Conservation (phyloP, 2,888 invertebrate genomes). For the Corythucha ciliata region DNA sequence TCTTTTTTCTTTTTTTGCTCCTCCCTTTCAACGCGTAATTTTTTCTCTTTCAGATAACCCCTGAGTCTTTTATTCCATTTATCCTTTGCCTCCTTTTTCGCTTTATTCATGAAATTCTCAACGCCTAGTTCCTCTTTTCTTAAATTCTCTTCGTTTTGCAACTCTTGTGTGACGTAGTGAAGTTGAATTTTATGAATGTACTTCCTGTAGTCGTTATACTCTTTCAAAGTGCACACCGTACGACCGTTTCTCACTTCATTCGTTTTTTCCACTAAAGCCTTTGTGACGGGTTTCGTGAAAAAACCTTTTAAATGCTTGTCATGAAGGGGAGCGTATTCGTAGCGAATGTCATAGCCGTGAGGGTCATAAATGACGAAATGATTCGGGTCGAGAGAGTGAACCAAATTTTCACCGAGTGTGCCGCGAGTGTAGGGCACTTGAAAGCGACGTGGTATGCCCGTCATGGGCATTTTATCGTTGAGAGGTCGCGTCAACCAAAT, state of each 20-base stretch:
- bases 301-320: slow-evolving; percentile 18
- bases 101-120: slow-evolving; percentile 7
- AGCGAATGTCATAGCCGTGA: neutral
- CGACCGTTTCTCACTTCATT: slow-evolving; percentile 13
- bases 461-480: slow-evolving; percentile 21
- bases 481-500: slow-evolving; percentile 16
- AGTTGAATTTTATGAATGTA: slow-evolving; percentile 13
- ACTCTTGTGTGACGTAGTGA: slow-evolving; percentile 7
- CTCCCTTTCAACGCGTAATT: neutral
- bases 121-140: slow-evolving; percentile 1
- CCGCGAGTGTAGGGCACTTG: slow-evolving; percentile 17
- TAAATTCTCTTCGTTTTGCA: slow-evolving; percentile 3
- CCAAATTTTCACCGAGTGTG: slow-evolving; percentile 8
- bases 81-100: slow-evolving; percentile 18
- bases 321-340: slow-evolving; percentile 16
- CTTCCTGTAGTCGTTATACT: slow-evolving; percentile 19
- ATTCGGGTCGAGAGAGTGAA: slow-evolving; percentile 14
- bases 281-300: slow-evolving; percentile 1
- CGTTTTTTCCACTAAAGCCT: slow-evolving; percentile 3
- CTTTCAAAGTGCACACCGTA: slow-evolving; percentile 17
- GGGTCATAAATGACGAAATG: slow-evolving; percentile 11
- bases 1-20: neutral
- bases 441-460: slow-evolving; percentile 15
- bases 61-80: slow-evolving; percentile 17
- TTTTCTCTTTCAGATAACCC: slow-evolving; percentile 12